Conservation (phyloP, 2,888 invertebrate species). For the Deilephila porcellus region DNA sequence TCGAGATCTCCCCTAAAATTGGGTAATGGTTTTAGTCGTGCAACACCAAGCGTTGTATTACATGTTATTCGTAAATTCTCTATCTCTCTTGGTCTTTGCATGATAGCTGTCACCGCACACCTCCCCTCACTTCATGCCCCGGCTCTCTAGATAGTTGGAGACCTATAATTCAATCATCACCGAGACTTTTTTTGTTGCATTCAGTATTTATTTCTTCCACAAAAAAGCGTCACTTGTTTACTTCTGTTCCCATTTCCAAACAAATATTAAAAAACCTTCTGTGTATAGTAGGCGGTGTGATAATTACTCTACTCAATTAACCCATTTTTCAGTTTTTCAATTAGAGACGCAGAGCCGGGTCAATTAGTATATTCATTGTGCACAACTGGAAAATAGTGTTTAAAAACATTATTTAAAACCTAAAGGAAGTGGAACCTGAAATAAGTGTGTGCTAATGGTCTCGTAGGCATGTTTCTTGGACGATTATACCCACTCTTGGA, state of each 20-base stretch:
- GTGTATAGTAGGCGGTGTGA: background rate
- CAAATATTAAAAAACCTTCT: background rate
- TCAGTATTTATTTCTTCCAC: no score
- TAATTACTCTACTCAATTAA: background rate
- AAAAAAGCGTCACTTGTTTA: background rate
- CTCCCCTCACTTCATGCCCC: no score
- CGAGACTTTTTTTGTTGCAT: no score
- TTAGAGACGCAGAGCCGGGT: background rate
- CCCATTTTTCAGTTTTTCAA: conserved; percentile 1
- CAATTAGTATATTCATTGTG: background rate
- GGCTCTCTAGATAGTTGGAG: no score
- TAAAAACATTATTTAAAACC: background rate
- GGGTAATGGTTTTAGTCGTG: no score
- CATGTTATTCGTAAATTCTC: no score
- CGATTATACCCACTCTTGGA: background rate
- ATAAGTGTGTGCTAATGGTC: background rate
- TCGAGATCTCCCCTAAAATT: no score
- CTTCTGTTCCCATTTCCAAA: background rate
- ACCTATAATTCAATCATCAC: no score
- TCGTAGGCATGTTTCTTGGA: background rate
- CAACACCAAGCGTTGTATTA: no score
- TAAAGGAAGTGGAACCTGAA: background rate
- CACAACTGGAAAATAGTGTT: background rate
- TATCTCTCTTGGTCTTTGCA: no score
- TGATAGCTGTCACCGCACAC: no score